Base-by-base conservation (phyloP, 1,140 invertebrate species). In the Oncopodura yosiiana region DNA sequence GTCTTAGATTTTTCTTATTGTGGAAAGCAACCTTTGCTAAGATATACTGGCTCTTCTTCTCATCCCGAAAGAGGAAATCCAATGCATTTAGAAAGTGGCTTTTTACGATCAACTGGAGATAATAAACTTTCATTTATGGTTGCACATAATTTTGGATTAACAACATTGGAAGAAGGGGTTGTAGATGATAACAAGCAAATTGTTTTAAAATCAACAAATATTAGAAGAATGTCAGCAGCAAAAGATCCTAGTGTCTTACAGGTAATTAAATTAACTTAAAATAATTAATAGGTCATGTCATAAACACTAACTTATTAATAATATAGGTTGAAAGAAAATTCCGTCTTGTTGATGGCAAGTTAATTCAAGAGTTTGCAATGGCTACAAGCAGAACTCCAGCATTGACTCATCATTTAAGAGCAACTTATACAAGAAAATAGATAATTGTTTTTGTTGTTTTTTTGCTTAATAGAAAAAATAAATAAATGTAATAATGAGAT, bases 81-180 rank as follows among this genome's bases (percentile, higher is more conserved):
- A 0, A 76, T 83, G 75, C 81, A 83, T 65, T 69, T 77, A 52
- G 81, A 83, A 67, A 66, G 73, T 45, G 82, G 81, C 0, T 82
- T 81, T 67, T 65, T 83, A 2, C 71, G 76, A 36, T 74, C 81
- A 8, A 72, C 78, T 44, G 74, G 71, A 4, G 75, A 75, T 16
- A 74, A 76, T 34, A 67, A 77, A 41, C 60, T 82, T 6, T 72
- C 76, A 6, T 73, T 82, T 16, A 62, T 81, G 2, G 66, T 77
- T 14, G 74, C 79, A 32, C 80, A 82, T 57, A 83, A 81, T 67
- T 78, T 79, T 68, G 70, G 78, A 14, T 49, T 80, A 0, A 71
- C 71, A 3, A 73, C 75, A 0, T 58, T 80, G 2, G 78, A 81
- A 67, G 78, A 80, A 71, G 78, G 78, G 5, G 52, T 60, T 12